A percentile compares a stretch with the other conserved stretches of the same genome.
Conservation (phyloP, 1,140 invertebrate genomes). For the Pseudomyrmex dendroicus region DNA sequence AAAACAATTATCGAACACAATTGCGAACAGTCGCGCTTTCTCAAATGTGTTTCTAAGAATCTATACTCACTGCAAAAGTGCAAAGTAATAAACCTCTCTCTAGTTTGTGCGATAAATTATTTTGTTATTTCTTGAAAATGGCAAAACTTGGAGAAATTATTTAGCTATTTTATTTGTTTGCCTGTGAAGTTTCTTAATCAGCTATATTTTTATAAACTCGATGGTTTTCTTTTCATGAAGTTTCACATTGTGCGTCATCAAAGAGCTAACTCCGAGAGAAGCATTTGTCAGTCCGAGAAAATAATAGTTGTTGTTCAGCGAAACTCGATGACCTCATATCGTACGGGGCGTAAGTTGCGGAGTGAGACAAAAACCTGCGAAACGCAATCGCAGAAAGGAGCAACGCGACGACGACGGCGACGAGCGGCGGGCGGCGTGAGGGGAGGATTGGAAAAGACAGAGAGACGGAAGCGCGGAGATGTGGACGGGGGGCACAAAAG, state of each 20-base stretch:
- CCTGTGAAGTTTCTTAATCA: not conserved
- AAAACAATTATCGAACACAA: no score
- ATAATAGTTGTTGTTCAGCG: slow-evolving; percentile 17
- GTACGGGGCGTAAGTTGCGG: not conserved
- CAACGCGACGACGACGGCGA: slow-evolving; percentile 30
- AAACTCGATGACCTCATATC: slow-evolving; percentile 23
- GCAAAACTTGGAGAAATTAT: not conserved
- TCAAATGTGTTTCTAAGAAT: no score
- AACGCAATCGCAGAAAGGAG: slow-evolving; percentile 42
- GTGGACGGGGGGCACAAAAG: slow-evolving; percentile 76
- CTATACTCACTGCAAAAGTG: no score
- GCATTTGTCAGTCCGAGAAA: not conserved
- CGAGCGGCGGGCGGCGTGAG: not conserved
- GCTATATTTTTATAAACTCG: not conserved
- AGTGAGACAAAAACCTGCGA: slow-evolving; percentile 37
- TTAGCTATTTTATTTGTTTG: not conserved
- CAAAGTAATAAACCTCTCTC: no score
- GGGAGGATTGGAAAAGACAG: slow-evolving; percentile 63
- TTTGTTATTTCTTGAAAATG: not conserved
- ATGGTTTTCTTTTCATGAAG: not conserved
- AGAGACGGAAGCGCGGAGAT: slow-evolving; percentile 66
- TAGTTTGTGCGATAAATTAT: not conserved
- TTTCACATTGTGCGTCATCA: not conserved
- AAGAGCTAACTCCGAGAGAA: not conserved
- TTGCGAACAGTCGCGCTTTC: no score